Evolutionary conservation across 2,113 vertebrate genomes (phyloP).

Genomic region (Microtus richardsoni): DNA sequence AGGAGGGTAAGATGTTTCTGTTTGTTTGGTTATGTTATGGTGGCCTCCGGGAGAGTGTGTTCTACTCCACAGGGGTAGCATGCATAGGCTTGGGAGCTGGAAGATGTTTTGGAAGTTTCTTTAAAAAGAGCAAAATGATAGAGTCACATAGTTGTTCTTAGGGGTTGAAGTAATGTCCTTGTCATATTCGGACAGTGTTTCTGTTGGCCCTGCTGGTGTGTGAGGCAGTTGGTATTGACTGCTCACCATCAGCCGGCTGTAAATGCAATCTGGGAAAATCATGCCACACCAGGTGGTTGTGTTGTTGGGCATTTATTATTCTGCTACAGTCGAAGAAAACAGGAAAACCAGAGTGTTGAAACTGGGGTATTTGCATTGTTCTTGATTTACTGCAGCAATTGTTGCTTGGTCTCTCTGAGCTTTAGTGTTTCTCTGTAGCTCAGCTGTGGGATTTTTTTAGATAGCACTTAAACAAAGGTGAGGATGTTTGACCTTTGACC

Average conservation of each 20-base stretch:
- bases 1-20: constrained; percentile 89
- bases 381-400: background rate
- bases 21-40: background rate
- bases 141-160: constrained; percentile 37
- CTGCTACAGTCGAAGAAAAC: background rate
- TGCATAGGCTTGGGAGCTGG: background rate
- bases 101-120: background rate
- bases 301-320: background rate
- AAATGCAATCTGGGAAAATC: background rate
- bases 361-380: background rate
- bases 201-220: background rate
- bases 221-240: background rate
- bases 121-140: constrained; percentile 29
- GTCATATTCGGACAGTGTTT: background rate
- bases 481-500: background rate
- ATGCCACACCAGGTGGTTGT: background rate
- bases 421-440: background rate
- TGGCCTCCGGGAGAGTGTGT: background rate
- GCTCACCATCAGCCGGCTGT: background rate
- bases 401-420: background rate
- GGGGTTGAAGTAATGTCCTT: background rate
- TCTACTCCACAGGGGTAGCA: background rate
- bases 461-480: background rate
- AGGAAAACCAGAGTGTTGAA: background rate
- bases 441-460: background rate